Percentiles rank a stretch among this genome's conserved stretches.
Conservation (phyloP, 2,797 vertebrate genomes). For the Falco peregrinus region DNA sequence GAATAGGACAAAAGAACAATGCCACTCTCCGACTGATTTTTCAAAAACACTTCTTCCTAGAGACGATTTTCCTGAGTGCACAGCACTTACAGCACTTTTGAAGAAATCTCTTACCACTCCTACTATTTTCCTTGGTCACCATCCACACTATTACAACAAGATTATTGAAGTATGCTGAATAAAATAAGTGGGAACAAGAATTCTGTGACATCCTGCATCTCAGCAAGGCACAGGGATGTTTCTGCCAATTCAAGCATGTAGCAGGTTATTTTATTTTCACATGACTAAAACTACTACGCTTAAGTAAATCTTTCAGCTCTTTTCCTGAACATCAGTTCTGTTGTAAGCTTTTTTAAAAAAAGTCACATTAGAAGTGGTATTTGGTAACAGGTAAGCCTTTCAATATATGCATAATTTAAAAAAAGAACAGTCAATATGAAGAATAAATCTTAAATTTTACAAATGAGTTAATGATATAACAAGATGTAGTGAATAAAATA, state of each 20-base stretch:
- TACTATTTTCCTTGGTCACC: not conserved
- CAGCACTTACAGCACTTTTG: not conserved
- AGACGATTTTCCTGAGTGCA: not conserved
- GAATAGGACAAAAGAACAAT: not conserved
- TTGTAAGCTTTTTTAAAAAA: not conserved
- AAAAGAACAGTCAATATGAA: not conserved
- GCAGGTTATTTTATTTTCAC: not conserved
- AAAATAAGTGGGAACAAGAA: not conserved
- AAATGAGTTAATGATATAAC: not conserved
- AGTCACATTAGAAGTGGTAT: not conserved
- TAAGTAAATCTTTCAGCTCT: not conserved
- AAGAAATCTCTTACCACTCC: not conserved
- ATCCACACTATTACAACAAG: not conserved
- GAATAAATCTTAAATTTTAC: not conserved
- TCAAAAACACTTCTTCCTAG: not conserved
- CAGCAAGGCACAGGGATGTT: not conserved
- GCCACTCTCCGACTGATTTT: not conserved
- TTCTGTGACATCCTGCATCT: not conserved
- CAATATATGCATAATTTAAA: not conserved
- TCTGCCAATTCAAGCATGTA: not conserved
- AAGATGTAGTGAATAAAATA: not conserved
- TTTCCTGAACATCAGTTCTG: not conserved
- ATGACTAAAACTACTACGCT: not conserved
- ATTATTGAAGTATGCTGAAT: not conserved
- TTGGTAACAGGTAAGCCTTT: not conserved